Evolutionary conservation across 1,140 invertebrate genomes (phyloP), one percentile per base, ranked within the genome.

Genomic region (Musca domestica): DNA sequence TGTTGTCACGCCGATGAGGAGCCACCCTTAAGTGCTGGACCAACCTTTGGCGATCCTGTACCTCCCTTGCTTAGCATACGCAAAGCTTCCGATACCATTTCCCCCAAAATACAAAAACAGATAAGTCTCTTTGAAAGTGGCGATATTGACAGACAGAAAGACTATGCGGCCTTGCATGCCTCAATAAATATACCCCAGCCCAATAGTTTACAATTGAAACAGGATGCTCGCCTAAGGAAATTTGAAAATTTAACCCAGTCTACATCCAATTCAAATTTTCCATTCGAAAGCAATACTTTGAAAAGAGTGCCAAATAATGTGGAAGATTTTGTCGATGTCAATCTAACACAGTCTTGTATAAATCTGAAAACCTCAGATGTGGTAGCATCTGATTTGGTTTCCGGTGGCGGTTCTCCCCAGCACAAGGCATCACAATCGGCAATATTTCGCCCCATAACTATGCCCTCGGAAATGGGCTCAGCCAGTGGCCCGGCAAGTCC

Each of bases 241-340:
- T 79, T 79, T 46, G 76, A 81, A 65, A 79, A 75, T 25, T 71
- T 79, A 10, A 74, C 79, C 1, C 77, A 81, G 64, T 81, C 77
- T 17, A 76, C 77, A 0, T 81, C 80, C 2, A 81, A 75, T 58
- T 77, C 76, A 12, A 80, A 81, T 65, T 78, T 79, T 12, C 77
- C 78, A 0, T 78, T 80, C 12, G 79, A 78, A 68, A 81, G 77
- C 68, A 76, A 78, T 49, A 78, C 76, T 1, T 20, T 80, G 9
- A 78, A 78, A 52, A 72, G 75, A 10, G 71, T 68, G 41, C 76
- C 74, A 22, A 66, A 75, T 23, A 72, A 69, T 64, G 63, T 72
- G 51, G 74, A 72, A 14, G 73, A 76, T 30, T 73, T 73, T 52
- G 71, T 72, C 25, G 70, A 69, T 47, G 75, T 75, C 1, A 73